Evolutionary conservation across 1,140 invertebrate genomes (phyloP).

Genomic region (Aphaenogaster rudis): DNA sequence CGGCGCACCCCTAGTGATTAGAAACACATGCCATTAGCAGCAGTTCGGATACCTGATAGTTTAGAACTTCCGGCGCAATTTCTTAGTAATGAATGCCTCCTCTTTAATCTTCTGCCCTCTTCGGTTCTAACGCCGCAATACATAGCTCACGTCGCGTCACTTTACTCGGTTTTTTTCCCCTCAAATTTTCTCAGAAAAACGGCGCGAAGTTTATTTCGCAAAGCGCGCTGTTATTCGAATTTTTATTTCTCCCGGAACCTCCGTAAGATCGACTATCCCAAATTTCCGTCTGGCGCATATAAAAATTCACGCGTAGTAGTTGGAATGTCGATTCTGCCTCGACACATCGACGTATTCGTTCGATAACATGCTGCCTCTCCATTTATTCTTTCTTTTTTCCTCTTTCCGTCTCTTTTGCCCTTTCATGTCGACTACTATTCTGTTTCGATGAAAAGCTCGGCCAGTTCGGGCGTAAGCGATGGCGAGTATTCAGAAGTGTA

Average conservation of each 20-base stretch:
- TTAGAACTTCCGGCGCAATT: constrained; percentile 29
- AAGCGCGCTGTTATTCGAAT: background rate
- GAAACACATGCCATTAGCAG: constrained; percentile 22
- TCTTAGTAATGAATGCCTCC: constrained; percentile 9
- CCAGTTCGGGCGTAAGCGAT: constrained; percentile 64
- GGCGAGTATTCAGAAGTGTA: constrained; percentile 72
- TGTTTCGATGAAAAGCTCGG: constrained; percentile 65
- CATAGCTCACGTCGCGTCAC: background rate
- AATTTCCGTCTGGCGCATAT: constrained; percentile 53
- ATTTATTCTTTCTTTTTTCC: constrained; percentile 36
- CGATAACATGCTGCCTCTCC: constrained; percentile 36
- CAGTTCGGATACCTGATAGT: constrained; percentile 22
- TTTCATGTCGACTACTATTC: constrained; percentile 57
- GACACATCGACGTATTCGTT: constrained; percentile 55
- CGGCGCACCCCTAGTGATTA: background rate
- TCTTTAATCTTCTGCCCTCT: background rate
- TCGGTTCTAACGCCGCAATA: background rate
- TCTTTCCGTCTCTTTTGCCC: constrained; percentile 53
- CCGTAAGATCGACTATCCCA: constrained; percentile 4
- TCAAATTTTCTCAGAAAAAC: background rate
- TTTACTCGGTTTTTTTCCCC: background rate
- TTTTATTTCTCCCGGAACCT: constrained; percentile 8
- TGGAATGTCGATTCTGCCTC: constrained; percentile 46
- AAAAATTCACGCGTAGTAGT: constrained; percentile 53
- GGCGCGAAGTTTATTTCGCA: constrained; percentile 16